phyloP scores from a whole-genome alignment of 2,113 vertebrate species.

The Mesitornis unicolor region DNA sequence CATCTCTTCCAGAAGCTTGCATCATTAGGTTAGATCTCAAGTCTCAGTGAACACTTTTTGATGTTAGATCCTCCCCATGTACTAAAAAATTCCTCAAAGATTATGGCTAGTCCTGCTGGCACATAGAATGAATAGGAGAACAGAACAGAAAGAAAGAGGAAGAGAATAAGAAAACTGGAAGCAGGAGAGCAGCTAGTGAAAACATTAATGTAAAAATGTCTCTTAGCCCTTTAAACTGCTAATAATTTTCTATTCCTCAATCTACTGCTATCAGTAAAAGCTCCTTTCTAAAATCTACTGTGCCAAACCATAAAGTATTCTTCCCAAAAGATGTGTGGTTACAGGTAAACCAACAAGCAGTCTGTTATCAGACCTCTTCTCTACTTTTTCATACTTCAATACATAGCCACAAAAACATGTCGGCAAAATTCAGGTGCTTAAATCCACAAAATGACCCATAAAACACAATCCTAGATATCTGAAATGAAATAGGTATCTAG shows the following conservation, averaged over 20 bases:
- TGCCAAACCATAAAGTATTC: neutral
- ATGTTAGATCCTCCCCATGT: neutral
- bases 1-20: neutral
- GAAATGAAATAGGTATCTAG: neutral
- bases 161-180: neutral
- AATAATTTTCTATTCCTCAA: neutral
- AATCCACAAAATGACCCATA: neutral
- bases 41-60: neutral
- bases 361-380: neutral
- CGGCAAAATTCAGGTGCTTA: neutral
- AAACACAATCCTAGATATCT: neutral
- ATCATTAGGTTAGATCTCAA: neutral
- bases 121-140: neutral
- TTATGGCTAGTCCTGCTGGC: slow-evolving; percentile 1
- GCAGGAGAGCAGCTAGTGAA: neutral
- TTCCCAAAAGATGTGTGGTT: neutral
- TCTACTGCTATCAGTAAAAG: neutral
- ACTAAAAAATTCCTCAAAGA: slow-evolving; percentile 6
- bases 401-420: neutral
- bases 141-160: neutral
- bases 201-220: neutral
- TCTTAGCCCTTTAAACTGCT: neutral
- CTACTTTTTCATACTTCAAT: neutral
- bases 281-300: neutral
- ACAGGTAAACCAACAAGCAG: neutral